Percentiles rank a stretch among this genome's conserved stretches.
phyloP scores from a whole-genome alignment of 2,113 vertebrate species.

The Leptodactylus fuscus region DNA sequence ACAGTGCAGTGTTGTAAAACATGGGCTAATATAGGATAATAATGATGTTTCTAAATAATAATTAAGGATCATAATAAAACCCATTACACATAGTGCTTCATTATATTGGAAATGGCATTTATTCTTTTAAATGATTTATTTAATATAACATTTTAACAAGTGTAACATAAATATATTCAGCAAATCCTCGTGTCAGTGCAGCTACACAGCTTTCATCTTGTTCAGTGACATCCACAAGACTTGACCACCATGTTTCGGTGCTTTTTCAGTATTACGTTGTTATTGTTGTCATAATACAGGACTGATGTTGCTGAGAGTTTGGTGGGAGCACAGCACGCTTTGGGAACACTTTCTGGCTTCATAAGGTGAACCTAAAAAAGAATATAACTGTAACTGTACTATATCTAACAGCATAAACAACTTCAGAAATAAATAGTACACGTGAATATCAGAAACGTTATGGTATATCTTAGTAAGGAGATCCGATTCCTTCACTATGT shows the following conservation, averaged over 20 bases:
- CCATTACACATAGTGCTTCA: not conserved
- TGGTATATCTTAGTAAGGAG: no score
- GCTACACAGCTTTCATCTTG: not conserved
- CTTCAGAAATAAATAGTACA: no score
- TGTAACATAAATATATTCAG: constrained; percentile 26
- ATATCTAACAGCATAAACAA: no score
- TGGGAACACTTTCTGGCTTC: constrained; percentile 90
- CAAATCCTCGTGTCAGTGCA: constrained; percentile 14
- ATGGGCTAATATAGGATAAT: no score
- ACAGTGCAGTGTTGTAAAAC: no score
- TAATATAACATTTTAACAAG: not conserved
- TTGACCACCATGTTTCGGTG: constrained; percentile 98
- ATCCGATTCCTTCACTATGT: no score
- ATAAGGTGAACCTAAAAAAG: constrained; percentile 86
- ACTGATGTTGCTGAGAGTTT: constrained; percentile 94
- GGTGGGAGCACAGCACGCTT: constrained; percentile 92
- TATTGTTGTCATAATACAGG: constrained; percentile 95
- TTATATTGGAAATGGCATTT: not conserved
- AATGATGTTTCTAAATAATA: no score
- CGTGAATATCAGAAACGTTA: no score
- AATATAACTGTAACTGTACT: not conserved
- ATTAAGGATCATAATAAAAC: no score
- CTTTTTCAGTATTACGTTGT: constrained; percentile 96
- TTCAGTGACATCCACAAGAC: constrained; percentile 89
- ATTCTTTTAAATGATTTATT: not conserved